Base-by-base conservation (phyloP, 2,888 invertebrate species). In the Seladonia tumulorum region DNA sequence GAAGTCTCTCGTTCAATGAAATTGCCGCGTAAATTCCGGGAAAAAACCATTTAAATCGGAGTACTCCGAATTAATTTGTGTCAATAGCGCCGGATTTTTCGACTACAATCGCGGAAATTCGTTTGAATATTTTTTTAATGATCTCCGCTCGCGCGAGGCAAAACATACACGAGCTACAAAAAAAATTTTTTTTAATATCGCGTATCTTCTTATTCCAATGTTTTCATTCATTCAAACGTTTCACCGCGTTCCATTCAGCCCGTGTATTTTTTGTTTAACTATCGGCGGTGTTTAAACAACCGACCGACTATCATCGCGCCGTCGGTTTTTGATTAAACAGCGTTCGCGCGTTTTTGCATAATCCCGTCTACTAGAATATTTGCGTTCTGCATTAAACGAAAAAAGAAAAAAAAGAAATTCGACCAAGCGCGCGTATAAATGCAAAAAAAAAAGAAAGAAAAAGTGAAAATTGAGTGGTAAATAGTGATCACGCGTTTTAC, bases 51-150 rank as follows among this genome's bases (percentile, higher is more conserved):
- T 63, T 25, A 14, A 63, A 25, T 60, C 14, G 14, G 60, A 14
- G 14, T 25, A 25, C 60, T 25, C 22, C 10, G 5, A 25, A 29
- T 16, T 63, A 25, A 29, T 29, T 63, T 63, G 14, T 25, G 16
- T 63, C 29, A 63, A 63, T 29, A 14, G 60, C 14, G 60, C 25
- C 60, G 5, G 60, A 60, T 25, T 29, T 60, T 63, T 16, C 25
- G 25, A 14, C 60, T 14, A 25, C 25, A 25, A n/a, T 25, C 60
- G 25, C 60, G 14, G 25, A 12, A 60, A 25, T 60, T 60, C 14
- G 60, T 25, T 60, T 25, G 25, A 25, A 60, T 25, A 63, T 63
- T 63, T 29, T 63, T 63, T 63, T 63, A 63, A 63, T 63, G 60
- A 63, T 63, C 60, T 14, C 60, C 60, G 25, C 29, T 5, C 60